Evolutionary conservation across 2,888 invertebrate species (phyloP).

Genomic region (Cerceris ruficornis): DNA sequence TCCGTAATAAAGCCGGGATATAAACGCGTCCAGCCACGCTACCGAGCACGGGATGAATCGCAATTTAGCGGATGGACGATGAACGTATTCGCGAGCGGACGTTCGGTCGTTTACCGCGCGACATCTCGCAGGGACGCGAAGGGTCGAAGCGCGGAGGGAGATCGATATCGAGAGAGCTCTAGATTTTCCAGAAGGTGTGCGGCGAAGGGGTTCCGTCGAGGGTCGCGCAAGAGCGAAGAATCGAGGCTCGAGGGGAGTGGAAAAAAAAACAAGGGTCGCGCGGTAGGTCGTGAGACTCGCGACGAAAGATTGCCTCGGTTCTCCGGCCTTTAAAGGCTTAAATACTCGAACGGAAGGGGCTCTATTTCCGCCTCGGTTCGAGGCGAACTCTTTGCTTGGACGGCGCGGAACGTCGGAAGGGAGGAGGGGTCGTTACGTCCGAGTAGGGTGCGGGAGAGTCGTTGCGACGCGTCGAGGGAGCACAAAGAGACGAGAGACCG

Average conservation of each 20-base stretch:
- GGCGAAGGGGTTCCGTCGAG: too few relatives aligned
- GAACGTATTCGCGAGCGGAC: slow-evolving; percentile 23
- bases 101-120: background rate
- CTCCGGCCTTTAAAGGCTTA: slow-evolving; percentile 44
- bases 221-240: too few relatives aligned
- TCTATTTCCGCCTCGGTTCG: slow-evolving; percentile 25
- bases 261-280: too few relatives aligned
- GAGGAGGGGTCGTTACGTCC: slow-evolving; percentile 42
- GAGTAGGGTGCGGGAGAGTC: slow-evolving; percentile 20
- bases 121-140: too few relatives aligned
- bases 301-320: slow-evolving; percentile 28
- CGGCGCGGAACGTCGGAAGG: background rate
- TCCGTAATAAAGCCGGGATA: slow-evolving; percentile 57
- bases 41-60: slow-evolving; percentile 54
- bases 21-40: slow-evolving; percentile 48
- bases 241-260: too few relatives aligned
- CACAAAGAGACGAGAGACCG: slow-evolving; percentile 16
- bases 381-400: slow-evolving; percentile 33
- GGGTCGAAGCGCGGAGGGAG: too few relatives aligned
- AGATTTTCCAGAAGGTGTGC: too few relatives aligned
- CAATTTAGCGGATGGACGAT: slow-evolving; percentile 52
- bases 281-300: slow-evolving; percentile 8
- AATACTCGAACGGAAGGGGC: slow-evolving; percentile 37
- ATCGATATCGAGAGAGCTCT: too few relatives aligned
- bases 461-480: slow-evolving; percentile 20